A percentile compares a stretch with the other conserved stretches of the same genome.
Evolutionary conservation across 2,888 invertebrate species (phyloP).

Genomic region (Thecophora atra): DNA sequence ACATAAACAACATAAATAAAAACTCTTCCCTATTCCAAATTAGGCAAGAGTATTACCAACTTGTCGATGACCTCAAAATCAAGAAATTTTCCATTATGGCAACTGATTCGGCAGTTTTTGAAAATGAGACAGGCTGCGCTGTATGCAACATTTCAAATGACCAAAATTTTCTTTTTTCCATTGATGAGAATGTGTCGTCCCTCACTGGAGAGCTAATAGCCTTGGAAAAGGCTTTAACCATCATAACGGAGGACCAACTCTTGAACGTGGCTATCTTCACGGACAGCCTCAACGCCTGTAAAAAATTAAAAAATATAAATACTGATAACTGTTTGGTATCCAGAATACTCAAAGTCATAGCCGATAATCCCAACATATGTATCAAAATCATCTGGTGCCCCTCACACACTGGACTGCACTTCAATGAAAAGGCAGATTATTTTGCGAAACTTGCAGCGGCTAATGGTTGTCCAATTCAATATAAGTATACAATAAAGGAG

Average conservation of each 20-base stretch:
- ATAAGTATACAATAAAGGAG: not conserved
- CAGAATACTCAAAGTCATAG: not conserved
- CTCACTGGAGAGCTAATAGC: too few species aligned
- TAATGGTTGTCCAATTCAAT: not conserved
- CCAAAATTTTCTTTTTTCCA: not conserved
- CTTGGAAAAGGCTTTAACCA: too few species aligned
- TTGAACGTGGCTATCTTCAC: slow-evolving; percentile 23
- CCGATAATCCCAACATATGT: not conserved
- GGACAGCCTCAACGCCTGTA: slow-evolving; percentile 27
- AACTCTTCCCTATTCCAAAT: too few species aligned
- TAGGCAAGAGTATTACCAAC: too few species aligned
- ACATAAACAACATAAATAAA: too few species aligned
- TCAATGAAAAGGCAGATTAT: slow-evolving; percentile 13
- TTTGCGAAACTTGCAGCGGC: slow-evolving; percentile 11
- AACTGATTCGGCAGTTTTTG: not conserved
- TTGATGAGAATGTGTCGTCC: too few species aligned
- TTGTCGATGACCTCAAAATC: not conserved
- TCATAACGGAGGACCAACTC: not conserved
- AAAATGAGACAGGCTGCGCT: not conserved
- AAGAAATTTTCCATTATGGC: not conserved
- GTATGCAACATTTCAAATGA: slow-evolving; percentile 6
- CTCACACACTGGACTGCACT: not conserved
- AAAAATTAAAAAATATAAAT: not conserved
- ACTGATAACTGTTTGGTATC: not conserved
- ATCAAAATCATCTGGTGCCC: not conserved